Evolutionary conservation across 2,113 vertebrate genomes (phyloP), one percentile per base, ranked within the genome.

Genomic region (Corythornis cristatus): DNA sequence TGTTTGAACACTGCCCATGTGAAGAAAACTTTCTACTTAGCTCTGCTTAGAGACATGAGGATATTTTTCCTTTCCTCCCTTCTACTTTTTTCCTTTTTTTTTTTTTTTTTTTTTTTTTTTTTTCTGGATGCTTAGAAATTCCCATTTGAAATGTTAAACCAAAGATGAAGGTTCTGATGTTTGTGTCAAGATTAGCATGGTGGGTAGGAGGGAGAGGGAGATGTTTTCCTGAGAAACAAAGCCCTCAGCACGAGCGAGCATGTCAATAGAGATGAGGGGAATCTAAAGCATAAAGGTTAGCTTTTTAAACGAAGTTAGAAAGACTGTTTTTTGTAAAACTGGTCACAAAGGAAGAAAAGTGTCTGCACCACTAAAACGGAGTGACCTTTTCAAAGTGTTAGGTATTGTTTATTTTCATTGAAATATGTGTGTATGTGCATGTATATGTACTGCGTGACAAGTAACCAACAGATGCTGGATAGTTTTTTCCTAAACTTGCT

Each of bases 341-440:
- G 88, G 87, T 51, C 95, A 95, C 90, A 95, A 95, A 93, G 94
- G 93, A 80, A 96, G 78, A 9, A 64, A 83, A 93, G 75, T 57
- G 61, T 92, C 81, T 92, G 60, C 64, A 73, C 57, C 61, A 81
- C 57, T 85, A 96, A 94, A 76, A 61, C 91, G 85, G 58, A 96
- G 73, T 96, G 91, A 96, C 95, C 96, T 97, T 97, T 97, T 92
- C 91, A 96, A 93, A 93, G 50, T 2, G 0, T 67, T 90, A 86
- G 46, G 28, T 76, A 92, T 86, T 93, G 48, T 83, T 96, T 93
- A 76, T 95, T 97, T 96, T 85, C 48, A 51, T 42, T 91, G 92
- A 84, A 91, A 88, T 91, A 90, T 60, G 14, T 57, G 50, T 43
- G 48, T 37, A 62, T 50, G 29, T 53, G 46, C 20, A 70, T 54